Base-by-base conservation (phyloP, 2,888 invertebrate species). In the Steromphala cineraria region DNA sequence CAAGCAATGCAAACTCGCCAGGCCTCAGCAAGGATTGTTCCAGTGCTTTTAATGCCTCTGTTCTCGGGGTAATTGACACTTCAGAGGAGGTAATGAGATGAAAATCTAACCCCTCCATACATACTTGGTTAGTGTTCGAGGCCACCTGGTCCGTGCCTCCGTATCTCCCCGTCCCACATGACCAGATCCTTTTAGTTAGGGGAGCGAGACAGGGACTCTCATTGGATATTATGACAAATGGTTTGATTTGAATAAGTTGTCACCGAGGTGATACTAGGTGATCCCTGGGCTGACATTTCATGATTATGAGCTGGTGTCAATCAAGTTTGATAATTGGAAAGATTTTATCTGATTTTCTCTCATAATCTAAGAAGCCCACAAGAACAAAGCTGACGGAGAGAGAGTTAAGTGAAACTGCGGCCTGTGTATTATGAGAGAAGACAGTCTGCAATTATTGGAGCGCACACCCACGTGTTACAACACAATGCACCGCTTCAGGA, bases 191-290 rank as follows among this genome's bases (percentile, higher is more conserved):
- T 21, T 21, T 62, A 28, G 28, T 24, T 62, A 10, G 13, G 21
- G 24, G 28, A 28, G 17, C 62, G 24, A 10, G 28, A 28, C 24
- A 28, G 15, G n/a, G 19, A 13, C 71, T 17, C 40, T 36, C 36
- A 17, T 46, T 10, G 46, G 46, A 40, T n/a, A 71, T 71, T 71
- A 71, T 71, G 71, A 71, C 71, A 71, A 71, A 71, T 40, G 36
- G 71, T 40, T 36, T 36, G n/a, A 71, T 71, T 71, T 36, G 71
- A 71, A 71, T 31, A 31, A 71, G 28, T 71, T 71, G 71, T 71
- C 71, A 71, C 40, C 40, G 15, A 10, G 71, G 17, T 31, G 71
- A 17, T 19, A 13, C 31, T n/a, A 31, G 36, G 17, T 36, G 31
- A 40, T 19, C 36, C 15, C 24, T 71, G 10, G 13, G 46, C 46